Base-by-base conservation (phyloP, 2,113 vertebrate species). In the Hymenochirus boettgeri region DNA sequence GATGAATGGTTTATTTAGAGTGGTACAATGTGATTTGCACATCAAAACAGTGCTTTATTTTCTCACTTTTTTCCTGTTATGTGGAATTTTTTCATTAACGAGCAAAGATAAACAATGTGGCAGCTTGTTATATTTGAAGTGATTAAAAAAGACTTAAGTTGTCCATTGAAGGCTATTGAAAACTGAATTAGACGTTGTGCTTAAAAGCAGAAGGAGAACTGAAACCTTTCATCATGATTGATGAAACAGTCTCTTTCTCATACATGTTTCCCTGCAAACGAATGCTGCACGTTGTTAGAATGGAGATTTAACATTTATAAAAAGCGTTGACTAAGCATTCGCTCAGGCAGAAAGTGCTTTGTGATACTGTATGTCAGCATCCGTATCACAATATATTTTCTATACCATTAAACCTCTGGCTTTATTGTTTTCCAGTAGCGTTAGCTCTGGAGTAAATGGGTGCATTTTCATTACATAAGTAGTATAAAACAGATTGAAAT, bases 171-270 rank as follows among this genome's bases (percentile, higher is more conserved):
- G 70, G 62, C 70, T 70, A 72, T 73, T 45, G 45, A 72, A 79
- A 78, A 72, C 46, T 23, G 70, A 73, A 76, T 74, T 69, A 70
- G 71, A 75, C 54, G 59, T 75, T 76, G 75, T 74, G 75, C 75
- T 76, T 53, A 17, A 76, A 79, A 74, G 67, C 80, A 87, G 80
- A 80, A 75, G 70, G 73, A 65, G 48, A 71, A 64, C 61, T 26
- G 70, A 76, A 73, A 59, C 50, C 57, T 82, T 82, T 77, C 82
- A 71, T 2, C 13, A 70, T 82, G 85, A 87, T 76, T 79, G 80
- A 87, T 87, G 78, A 77, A 74, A 60, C 53, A 48, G 52, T 58
- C 76, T 72, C 74, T 57, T 78, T 75, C 74, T 75, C 72, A 73
- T 76, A 73, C 57, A 72, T 55, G 74, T 84, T 82, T 77, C 73